Percentiles rank a stretch among this genome's conserved stretches.
phyloP scores from a whole-genome alignment of 2,888 invertebrate species.

The Erynnis tages region DNA sequence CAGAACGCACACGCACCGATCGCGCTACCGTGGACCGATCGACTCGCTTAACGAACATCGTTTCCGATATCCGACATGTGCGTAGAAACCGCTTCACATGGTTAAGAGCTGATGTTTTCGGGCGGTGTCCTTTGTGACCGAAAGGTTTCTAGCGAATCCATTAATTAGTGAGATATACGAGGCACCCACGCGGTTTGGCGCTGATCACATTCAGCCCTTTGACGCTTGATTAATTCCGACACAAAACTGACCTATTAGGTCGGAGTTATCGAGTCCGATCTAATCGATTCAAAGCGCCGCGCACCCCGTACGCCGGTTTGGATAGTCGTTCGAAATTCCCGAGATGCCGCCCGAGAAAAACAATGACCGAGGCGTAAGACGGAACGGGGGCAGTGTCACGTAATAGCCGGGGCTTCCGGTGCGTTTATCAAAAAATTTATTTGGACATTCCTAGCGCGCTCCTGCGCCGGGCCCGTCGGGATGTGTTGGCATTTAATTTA shows the following conservation, averaged over 20 bases:
- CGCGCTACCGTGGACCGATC: slow-evolving; percentile 13
- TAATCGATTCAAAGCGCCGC: slow-evolving; percentile 75
- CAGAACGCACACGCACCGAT: slow-evolving; percentile 59
- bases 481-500: slow-evolving; percentile 79
- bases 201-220: slow-evolving; percentile 73
- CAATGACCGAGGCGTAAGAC: slow-evolving; percentile 68
- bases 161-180: slow-evolving; percentile 79
- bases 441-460: slow-evolving; percentile 74
- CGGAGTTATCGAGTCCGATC: slow-evolving; percentile 68
- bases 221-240: slow-evolving; percentile 79
- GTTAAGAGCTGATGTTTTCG: slow-evolving; percentile 39
- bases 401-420: slow-evolving; percentile 77
- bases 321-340: slow-evolving; percentile 66
- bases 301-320: slow-evolving; percentile 68
- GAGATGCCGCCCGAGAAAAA: slow-evolving; percentile 69
- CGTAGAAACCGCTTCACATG: slow-evolving; percentile 15
- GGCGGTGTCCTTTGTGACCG: slow-evolving; percentile 72
- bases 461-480: slow-evolving; percentile 61
- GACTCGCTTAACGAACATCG: slow-evolving; percentile 1
- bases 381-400: slow-evolving; percentile 72
- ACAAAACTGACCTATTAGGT: slow-evolving; percentile 76
- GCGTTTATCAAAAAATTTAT: slow-evolving; percentile 78
- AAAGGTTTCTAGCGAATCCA: slow-evolving; percentile 73
- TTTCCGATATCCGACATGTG: slow-evolving; percentile 20
- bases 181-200: slow-evolving; percentile 65